phyloP scores from a whole-genome alignment of 1,140 invertebrate genomes.

The Bicyclus anynana region DNA sequence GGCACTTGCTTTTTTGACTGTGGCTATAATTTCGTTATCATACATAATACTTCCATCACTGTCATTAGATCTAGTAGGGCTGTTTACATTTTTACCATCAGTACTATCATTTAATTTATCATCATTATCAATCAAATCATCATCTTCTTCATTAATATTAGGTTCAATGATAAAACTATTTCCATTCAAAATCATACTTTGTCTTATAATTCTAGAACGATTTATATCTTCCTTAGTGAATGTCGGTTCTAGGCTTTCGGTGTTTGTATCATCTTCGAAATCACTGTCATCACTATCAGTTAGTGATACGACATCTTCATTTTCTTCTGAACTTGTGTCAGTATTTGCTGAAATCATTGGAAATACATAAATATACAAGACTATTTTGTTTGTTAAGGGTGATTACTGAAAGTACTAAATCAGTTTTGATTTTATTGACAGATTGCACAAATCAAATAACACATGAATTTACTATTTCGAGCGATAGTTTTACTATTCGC shows the following conservation, averaged over 20 bases:
- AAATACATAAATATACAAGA: too few species aligned
- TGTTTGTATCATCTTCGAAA: conserved; percentile 40
- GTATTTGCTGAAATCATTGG: conserved; percentile 38
- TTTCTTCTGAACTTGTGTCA: conserved; percentile 26
- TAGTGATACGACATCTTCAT: conserved; percentile 36
- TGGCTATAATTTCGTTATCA: neutral
- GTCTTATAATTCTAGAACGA: conserved; percentile 32
- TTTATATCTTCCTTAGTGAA: conserved; percentile 55
- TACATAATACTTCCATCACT: neutral
- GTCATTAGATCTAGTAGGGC: neutral
- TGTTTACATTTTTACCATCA: neutral
- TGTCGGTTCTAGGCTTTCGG: conserved; percentile 55
- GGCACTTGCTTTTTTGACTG: neutral
- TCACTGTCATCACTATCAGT: conserved; percentile 43
- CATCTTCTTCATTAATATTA: conserved; percentile 9
- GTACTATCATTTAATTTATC: neutral
- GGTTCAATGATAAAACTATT: conserved; percentile 18
- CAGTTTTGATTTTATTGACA: too few species aligned
- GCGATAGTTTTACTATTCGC: too few species aligned
- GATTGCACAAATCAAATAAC: too few species aligned
- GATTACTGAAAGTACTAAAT: too few species aligned
- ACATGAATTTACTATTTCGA: too few species aligned
- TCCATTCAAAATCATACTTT: conserved; percentile 25
- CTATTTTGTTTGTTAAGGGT: too few species aligned
- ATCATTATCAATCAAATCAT: too few species aligned